These are phyloP conservation scores for Lampris incognitus DNA, from an alignment of 2,113 vertebrate species.

Conservation along the genomic window DNA sequence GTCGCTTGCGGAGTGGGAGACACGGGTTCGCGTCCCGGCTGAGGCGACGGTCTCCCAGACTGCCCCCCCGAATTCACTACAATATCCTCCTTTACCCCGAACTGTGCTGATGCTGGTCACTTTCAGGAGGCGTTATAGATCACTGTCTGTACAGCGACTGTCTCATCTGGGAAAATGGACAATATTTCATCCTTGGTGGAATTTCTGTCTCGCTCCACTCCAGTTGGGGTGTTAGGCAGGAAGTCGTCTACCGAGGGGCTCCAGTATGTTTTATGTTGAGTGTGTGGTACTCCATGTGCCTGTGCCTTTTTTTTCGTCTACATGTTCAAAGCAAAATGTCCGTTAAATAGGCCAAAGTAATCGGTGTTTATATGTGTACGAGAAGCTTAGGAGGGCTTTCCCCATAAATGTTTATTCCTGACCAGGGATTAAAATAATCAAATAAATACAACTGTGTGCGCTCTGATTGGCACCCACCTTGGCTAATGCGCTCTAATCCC, in stretches of 20 bases:
- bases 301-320: conserved; percentile 24
- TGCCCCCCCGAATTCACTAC: no score
- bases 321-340: conserved; percentile 57
- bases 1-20: no score
- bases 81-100: conserved; percentile 3
- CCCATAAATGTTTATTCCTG: conserved; percentile 63
- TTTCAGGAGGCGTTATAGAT: not conserved
- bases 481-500: conserved; percentile 75
- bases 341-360: conserved; percentile 52
- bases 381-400: conserved; percentile 37
- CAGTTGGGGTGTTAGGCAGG: conserved; percentile 31
- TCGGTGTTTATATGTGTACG: conserved; percentile 35
- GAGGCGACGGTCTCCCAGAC: no score
- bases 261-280: conserved; percentile 49
- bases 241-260: conserved; percentile 53
- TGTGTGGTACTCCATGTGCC: conserved; percentile 36
- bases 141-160: conserved; percentile 33
- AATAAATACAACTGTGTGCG: conserved; percentile 40
- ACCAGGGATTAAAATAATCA: conserved; percentile 54
- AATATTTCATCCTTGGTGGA: conserved; percentile 51
- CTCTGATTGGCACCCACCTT: conserved; percentile 62
- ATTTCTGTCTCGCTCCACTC: conserved; percentile 44
- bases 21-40: no score
- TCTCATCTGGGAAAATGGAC: conserved; percentile 40
- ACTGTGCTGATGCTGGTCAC: conserved; percentile 18